Base-by-base conservation (phyloP, 2,113 vertebrate species). In the Hydrochoerus hydrochaeris region DNA sequence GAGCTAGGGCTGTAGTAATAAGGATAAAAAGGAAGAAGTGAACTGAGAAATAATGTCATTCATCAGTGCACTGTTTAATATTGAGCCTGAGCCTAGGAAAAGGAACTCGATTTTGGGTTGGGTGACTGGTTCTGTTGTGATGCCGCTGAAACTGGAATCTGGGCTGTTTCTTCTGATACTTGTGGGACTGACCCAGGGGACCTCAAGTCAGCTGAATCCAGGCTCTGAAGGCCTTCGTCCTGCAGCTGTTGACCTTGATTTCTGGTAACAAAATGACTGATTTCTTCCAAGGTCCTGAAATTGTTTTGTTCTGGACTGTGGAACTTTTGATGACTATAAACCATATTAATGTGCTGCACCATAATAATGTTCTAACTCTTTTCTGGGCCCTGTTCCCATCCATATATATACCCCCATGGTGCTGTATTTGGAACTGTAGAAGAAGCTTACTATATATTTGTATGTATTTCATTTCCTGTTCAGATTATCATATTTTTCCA, bases 21-120 rank as follows among this genome's bases (percentile, higher is more conserved):
- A 78, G 41, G 62, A 88, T 54, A 87, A 82, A 46, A n/a, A 95
- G 62, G 86, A 94, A 82, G 81, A 93, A 41, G 62, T 65, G 35
- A 90, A 62, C 86, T 62, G 63, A 91, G 69, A 92, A 90, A 71
- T 69, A 46, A 57, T 20, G 60, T 46, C 86, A 84, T 80, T 87
- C 60, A 63, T 60, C 60, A 58, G 67, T 75, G 87, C 67, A 94
- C 63, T 38, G 44, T 67, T 62, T 88, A 46, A 46, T 87, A 57
- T 84, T 81, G 93, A 95, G 75, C 57, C 95, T 75, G 91, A 95
- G 75, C 57, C 94, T 75, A 78, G 35, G 54, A 52, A 86, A 44
- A 75, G 24, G 44, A 92, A 71, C 60, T 92, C 86, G 77, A 57
- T 73, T 82, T 75, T 77, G 87, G 75, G 52, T 73, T 88, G n/a